phyloP scores from a whole-genome alignment of 2,113 vertebrate species.

The Sus scrofa region DNA sequence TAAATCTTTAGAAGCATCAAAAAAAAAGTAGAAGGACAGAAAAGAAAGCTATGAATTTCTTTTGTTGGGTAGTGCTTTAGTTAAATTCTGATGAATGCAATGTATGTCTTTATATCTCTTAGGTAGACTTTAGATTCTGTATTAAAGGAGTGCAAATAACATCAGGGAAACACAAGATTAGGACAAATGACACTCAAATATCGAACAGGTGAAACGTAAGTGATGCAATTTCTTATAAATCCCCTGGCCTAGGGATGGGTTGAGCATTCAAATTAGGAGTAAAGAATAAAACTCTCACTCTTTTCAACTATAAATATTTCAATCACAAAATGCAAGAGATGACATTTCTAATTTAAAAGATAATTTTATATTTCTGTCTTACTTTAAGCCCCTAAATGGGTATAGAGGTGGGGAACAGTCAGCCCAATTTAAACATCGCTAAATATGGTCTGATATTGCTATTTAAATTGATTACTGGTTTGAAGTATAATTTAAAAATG shows the following conservation, averaged over 20 bases:
- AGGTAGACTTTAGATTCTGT: not conserved
- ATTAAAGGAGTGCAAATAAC: not conserved
- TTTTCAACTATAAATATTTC: not conserved
- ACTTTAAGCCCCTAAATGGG: not conserved
- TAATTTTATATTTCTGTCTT: not conserved
- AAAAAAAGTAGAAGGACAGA: not conserved
- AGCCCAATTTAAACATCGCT: not conserved
- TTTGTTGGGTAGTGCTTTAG: not conserved
- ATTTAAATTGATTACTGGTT: not conserved
- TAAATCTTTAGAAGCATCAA: not conserved
- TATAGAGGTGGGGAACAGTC: rapidly evolving
- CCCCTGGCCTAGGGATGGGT: not conserved
- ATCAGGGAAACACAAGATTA: not conserved
- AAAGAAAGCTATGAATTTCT: not conserved
- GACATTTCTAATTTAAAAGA: not conserved
- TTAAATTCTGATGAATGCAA: not conserved
- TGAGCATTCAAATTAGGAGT: not conserved
- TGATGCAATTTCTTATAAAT: not conserved
- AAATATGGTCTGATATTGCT: not conserved
- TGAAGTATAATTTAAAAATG: not conserved
- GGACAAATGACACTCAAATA: not conserved
- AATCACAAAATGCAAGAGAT: not conserved
- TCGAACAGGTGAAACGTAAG: not conserved
- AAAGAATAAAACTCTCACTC: not conserved
- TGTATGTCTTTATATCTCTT: not conserved